Evolutionary conservation across 2,113 vertebrate genomes (phyloP), one percentile per base, ranked within the genome.

Genomic region (Dipodomys stephensi): DNA sequence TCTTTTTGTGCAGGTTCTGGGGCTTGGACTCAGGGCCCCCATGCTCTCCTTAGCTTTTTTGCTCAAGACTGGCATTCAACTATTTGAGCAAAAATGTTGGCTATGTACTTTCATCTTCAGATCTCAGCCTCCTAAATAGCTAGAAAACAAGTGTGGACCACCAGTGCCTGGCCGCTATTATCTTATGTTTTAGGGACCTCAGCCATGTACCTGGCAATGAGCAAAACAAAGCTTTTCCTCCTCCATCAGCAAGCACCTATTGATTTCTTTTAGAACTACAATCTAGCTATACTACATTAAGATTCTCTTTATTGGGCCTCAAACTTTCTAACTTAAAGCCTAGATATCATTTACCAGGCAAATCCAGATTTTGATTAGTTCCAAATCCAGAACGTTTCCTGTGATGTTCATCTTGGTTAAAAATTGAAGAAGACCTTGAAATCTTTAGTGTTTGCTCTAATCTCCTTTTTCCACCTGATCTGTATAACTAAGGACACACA

Each of bases 311-410:
- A 87, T 12, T 77, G 6, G 57, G 22, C 57, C 57, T 84, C 30
- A 35, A 16, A 67, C 20, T 65, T 94, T 35, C 32, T 53, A 53
- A 53, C 49, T 53, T 53, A 53, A 53, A 53, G 49, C 49, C 49
- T 53, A 53, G 12, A 68, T 32, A 57, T 49, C 19, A 35, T 69
- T 91, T 71, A 83, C 39, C 18, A 88, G 60, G 30, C 86, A 53
- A 13, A 80, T 23, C 19, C 27, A 93, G 62, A 79, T 74, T n/a
- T 71, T 86, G 32, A 90, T 18, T 13, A 49, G 76, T 81, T 83
- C 84, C 68, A 30, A 96, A 91, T 84, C 76, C 88, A 87, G 53
- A 83, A 64, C 12, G 49, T 53, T 53, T 53, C 15, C 23, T 73
- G 32, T 62, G 35, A 44, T 65, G 18, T 86, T 39, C 67, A 78